Base-by-base conservation (phyloP, 2,888 invertebrate species). In the Laspeyria flexula region DNA sequence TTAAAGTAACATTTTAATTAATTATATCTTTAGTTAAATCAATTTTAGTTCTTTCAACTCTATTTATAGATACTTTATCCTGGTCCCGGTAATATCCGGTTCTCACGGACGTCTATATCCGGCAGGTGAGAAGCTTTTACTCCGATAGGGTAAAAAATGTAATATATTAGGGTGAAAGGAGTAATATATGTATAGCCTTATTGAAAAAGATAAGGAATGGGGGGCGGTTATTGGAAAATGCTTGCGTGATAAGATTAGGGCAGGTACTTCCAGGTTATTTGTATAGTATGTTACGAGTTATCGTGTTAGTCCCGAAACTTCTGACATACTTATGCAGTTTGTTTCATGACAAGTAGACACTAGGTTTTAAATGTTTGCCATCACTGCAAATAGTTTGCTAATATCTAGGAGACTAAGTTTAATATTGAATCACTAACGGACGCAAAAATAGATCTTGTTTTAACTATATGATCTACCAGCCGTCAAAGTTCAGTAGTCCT, bases 71-170 rank as follows among this genome's bases (percentile, higher is more conserved):
- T 16, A 40, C 40, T 46, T 46, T 46, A 40, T 40, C 40, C 35
- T 21, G 29, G 35, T 46, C 29, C 25, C 27, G 5, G 1, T 65
- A 64, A 64, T 65, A 61, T 65, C 62, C 66, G 66, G 48, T 15
- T 5, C 21, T 11, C 18, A 21, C 31, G 11, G 48, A 18, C 39
- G 43, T 23, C 33, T 35, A 52, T 38, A 39, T 64, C 62, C 54
- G 62, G 12, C 51, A 37, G 49, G 35, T 43, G 23, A 21, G 37
- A 12, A 13, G n/a, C 16, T 21, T 15, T 0, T 10, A 11, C 30
- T 2, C 16, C 37, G 48, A 47, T 47, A 47, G 33, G 41, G 12
- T 33, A 25, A 48, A 37, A 38, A 42, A 37, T 38, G 37, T 43
- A 30, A 43, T 48, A 42, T 34, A 41, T 41, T 7, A 30, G 29